Evolutionary conservation across 2,113 vertebrate species (phyloP).

Genomic region (Canis aureus): DNA sequence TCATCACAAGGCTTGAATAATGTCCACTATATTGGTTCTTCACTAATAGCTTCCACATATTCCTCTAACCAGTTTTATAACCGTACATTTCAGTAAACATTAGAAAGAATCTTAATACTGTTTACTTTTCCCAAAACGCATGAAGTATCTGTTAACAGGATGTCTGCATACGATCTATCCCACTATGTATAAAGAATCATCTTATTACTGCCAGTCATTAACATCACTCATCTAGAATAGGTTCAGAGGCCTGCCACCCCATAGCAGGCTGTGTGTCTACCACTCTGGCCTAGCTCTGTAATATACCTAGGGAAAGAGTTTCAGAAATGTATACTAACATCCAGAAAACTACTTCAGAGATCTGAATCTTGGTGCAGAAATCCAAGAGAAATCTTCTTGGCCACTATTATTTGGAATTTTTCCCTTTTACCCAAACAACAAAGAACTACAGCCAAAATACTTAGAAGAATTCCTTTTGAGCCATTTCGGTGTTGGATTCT

Average conservation of each 20-base stretch:
- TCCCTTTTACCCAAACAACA: conserved; percentile 1
- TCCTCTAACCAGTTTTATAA: not conserved
- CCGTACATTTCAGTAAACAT: not conserved
- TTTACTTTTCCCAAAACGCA: not conserved
- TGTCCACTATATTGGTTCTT: not conserved
- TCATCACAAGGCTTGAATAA: not conserved
- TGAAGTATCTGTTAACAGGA: not conserved
- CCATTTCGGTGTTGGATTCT: conserved; percentile 23
- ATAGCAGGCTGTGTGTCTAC: not conserved
- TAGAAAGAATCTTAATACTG: not conserved
- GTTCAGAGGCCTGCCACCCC: not conserved
- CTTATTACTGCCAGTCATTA: not conserved
- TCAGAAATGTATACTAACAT: not conserved
- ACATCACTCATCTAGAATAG: not conserved
- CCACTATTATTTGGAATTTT: conserved; percentile 35
- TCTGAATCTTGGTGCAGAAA: conserved; percentile 17
- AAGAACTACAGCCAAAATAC: conserved; percentile 31
- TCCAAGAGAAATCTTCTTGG: conserved; percentile 36
- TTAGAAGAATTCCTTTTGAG: conserved; percentile 40
- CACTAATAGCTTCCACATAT: not conserved
- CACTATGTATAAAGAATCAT: not conserved
- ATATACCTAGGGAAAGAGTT: not conserved
- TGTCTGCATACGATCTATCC: not conserved
- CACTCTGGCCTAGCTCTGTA: not conserved
- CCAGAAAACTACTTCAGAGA: conserved; percentile 13